Conservation (phyloP, 2,888 invertebrate genomes). For the Pollenia labialis region DNA sequence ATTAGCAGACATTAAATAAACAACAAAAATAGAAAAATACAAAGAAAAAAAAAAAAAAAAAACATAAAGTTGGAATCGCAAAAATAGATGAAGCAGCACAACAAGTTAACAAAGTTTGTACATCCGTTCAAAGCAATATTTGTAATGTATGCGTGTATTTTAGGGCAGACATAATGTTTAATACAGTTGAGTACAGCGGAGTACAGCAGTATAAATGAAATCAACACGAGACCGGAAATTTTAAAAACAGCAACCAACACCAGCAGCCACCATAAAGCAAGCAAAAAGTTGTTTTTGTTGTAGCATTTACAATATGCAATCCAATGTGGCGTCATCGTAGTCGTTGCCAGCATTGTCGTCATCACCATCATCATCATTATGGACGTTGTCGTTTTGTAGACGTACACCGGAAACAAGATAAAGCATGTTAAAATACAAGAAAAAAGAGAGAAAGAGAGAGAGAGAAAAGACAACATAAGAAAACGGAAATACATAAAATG, state of each 20-base stretch:
- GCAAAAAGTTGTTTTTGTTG: constrained; percentile 22
- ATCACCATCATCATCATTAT: constrained; percentile 63
- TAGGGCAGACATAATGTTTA: constrained; percentile 40
- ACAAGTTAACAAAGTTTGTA: constrained; percentile 82
- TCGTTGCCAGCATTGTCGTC: constrained; percentile 48
- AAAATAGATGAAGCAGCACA: constrained; percentile 76
- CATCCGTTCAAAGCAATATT: constrained; percentile 75
- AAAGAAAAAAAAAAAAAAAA: not conserved
- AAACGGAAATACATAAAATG: constrained; percentile 73
- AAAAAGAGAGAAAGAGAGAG: constrained; percentile 5
- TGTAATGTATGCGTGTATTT: constrained; percentile 73
- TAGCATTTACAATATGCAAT: constrained; percentile 57
- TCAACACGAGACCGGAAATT: constrained; percentile 81
- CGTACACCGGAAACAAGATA: constrained; percentile 81
- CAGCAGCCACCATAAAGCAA: constrained; percentile 49
- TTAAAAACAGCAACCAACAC: constrained; percentile 76
- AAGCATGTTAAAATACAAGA: constrained; percentile 76
- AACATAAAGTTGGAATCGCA: constrained; percentile 73
- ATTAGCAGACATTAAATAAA: constrained; percentile 52
- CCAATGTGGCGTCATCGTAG: constrained; percentile 44
- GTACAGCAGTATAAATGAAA: constrained; percentile 66
- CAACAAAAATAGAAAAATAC: not conserved
- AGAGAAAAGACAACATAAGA: constrained; percentile 23
- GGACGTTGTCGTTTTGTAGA: constrained; percentile 76
- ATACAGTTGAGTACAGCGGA: not conserved